Percentiles rank a stretch among this genome's conserved stretches.
Conservation (phyloP, 1,140 invertebrate species). For the Drosophila equinoxialis region DNA sequence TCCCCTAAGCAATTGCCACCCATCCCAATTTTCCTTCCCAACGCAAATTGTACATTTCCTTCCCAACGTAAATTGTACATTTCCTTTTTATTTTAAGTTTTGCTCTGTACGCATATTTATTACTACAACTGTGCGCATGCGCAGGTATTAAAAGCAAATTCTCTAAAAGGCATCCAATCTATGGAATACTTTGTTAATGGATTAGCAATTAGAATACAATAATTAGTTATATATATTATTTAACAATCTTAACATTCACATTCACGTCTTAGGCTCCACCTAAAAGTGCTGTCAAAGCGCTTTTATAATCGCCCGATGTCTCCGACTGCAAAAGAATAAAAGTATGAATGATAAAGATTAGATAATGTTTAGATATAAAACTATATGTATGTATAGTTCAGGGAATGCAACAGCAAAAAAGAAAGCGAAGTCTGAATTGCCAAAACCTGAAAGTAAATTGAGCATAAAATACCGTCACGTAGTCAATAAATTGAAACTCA, state of each 20-base stretch:
- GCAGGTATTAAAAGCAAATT: constrained; percentile 58
- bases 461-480: too few species aligned
- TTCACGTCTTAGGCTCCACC: constrained; percentile 65
- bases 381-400: neutral
- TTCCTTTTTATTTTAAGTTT: constrained; percentile 19
- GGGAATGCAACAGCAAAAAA: neutral
- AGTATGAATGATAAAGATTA: neutral
- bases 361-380: neutral
- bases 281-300: constrained; percentile 86
- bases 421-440: neutral
- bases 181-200: neutral
- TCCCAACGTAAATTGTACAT: constrained; percentile 8
- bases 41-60: constrained; percentile 5
- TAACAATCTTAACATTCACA: neutral
- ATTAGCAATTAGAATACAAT: constrained; percentile 4
- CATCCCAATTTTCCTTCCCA: neutral
- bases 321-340: constrained; percentile 85
- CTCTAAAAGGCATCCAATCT: constrained; percentile 46
- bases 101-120: constrained; percentile 55
- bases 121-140: constrained; percentile 53
- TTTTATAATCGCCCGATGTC: constrained; percentile 90
- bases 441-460: neutral
- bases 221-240: neutral
- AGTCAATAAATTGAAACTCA: too few species aligned
- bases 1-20: too few species aligned